Evolutionary conservation across 2,888 invertebrate genomes (phyloP), one percentile per base, ranked within the genome.

Genomic region (Pycnomerus fuliginosus): DNA sequence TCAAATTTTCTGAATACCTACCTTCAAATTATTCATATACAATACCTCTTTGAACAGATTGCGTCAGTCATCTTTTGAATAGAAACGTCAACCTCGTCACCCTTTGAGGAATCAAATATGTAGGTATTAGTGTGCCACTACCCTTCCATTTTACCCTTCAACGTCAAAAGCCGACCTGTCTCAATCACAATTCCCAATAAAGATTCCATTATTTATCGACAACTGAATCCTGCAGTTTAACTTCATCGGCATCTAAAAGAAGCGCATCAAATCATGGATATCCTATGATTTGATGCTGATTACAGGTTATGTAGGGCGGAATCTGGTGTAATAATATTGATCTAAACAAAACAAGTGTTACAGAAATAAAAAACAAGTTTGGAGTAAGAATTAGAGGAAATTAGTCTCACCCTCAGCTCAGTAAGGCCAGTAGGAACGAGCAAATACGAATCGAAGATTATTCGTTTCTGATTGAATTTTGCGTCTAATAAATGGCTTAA

Each of bases 121-220:
- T 48, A n/a, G n/a, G n/a, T n/a, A 53, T 51, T 45, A 49, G 45
- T 37, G 36, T 32, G 41, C 38, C 36, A 24, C 39, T 42, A 36
- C 42, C 47, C 38, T 47, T 38, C 42, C 35, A 37, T 41, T 47
- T 20, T 35, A 49, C 49, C 54, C 55, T 55, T 51, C 55, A 53
- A 52, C 52, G 56, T 59, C 58, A 58, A 56, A 53, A 53, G 54
- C 52, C 55, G 54, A 59, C 56, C 59, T 56, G 58, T 55, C 56
- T 60, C 53, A 52, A 53, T 57, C 53, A 50, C 50, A 39, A 44
- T 50, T 57, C 53, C 50, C 50, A 39, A 44, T 50, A 48, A 50
- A 48, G 52, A 52, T 46, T 56, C 54, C 52, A 60, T 63, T 63
- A 61, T 63, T 61, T 59, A 60, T 61, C 60, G 59, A 58, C 61